Percentiles rank a stretch among this genome's conserved stretches.
phyloP scores from a whole-genome alignment of 2,797 vertebrate genomes.

The Silurus aristotelis region DNA sequence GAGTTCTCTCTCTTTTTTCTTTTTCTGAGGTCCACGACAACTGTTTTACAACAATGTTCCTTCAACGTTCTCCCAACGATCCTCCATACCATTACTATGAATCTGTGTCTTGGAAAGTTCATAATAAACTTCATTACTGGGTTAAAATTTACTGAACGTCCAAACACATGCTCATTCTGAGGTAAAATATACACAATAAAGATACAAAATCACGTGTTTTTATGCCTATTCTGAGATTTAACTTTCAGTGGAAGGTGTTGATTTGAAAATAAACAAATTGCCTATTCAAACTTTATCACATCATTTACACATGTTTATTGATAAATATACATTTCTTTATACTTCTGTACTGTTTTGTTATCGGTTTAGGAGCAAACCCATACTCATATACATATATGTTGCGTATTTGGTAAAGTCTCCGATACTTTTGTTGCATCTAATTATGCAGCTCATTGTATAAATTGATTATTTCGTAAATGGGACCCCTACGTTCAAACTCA shows the following conservation, averaged over 20 bases:
- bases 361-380: not conserved
- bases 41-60: not conserved
- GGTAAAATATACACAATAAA: not conserved
- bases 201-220: not conserved
- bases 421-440: not conserved
- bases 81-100: not conserved
- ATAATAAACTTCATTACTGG: not conserved
- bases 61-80: not conserved
- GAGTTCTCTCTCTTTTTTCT: not conserved
- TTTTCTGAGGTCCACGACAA: not conserved
- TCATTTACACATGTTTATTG: not conserved
- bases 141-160: not conserved
- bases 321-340: too few relatives aligned
- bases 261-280: not conserved
- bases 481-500: too few relatives aligned
- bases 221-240: not conserved
- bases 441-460: too few relatives aligned
- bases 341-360: not conserved
- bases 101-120: not conserved
- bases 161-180: not conserved
- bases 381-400: not conserved
- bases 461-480: too few relatives aligned
- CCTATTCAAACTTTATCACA: not conserved
- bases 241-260: not conserved
- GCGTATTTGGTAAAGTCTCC: not conserved